phyloP scores from a whole-genome alignment of 2,113 vertebrate species.

The Notothenia coriiceps region DNA sequence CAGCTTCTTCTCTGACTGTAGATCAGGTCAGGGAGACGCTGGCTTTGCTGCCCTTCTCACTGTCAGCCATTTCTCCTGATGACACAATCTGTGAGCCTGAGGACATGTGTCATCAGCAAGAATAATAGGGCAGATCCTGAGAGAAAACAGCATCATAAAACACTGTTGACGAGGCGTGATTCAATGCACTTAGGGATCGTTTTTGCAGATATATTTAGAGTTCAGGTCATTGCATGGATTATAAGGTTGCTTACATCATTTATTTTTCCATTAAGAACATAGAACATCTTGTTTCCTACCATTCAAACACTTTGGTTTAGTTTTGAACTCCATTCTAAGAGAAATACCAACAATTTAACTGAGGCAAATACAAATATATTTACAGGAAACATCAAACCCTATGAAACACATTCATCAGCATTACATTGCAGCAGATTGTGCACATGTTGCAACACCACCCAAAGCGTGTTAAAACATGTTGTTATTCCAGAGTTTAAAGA shows the following conservation, averaged over 20 bases:
- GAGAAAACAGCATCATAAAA: conserved; percentile 26
- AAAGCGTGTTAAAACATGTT: not conserved
- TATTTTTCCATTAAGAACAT: not conserved
- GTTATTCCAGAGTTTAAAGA: not conserved
- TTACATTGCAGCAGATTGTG: conserved; percentile 8
- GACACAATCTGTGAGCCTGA: conserved; percentile 13
- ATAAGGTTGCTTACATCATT: not conserved
- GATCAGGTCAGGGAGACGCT: conserved; percentile 35
- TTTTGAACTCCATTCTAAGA: not conserved
- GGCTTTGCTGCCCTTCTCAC: conserved; percentile 50
- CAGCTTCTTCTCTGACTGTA: conserved; percentile 17
- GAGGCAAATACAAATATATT: not conserved
- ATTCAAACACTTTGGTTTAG: not conserved
- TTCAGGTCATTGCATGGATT: not conserved
- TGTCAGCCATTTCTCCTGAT: conserved; percentile 26
- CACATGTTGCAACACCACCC: not conserved
- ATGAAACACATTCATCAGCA: not conserved
- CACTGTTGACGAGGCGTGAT: conserved; percentile 12
- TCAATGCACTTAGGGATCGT: conserved; percentile 7
- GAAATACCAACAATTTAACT: not conserved
- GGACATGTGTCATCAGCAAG: conserved; percentile 42
- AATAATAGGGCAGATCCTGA: conserved; percentile 46
- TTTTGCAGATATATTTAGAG: conserved; percentile 10
- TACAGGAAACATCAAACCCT: not conserved
- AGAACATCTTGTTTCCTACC: not conserved